Percentiles rank a stretch among this genome's conserved stretches.
These are phyloP conservation scores for Coturnix japonica DNA, from an alignment of 2,113 vertebrate genomes.

Conservation along the genomic window DNA sequence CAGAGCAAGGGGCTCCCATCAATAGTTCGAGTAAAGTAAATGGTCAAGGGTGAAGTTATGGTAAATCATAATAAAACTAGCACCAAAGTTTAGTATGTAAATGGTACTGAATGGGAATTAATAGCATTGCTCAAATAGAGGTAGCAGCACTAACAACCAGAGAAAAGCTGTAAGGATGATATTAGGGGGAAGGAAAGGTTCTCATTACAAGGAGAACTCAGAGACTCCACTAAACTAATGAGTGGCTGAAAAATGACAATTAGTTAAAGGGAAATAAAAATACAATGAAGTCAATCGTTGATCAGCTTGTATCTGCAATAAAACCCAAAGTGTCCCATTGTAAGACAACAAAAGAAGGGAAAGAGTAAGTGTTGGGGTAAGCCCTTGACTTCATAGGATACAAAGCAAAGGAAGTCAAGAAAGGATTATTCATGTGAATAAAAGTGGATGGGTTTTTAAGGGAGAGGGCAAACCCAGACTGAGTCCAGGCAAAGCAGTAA, in stretches of 20 bases:
- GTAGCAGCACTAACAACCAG: background rate
- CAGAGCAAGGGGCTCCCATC: rapidly evolving
- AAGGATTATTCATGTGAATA: background rate
- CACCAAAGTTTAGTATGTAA: background rate
- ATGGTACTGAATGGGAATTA: background rate
- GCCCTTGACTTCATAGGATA: background rate
- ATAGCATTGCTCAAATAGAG: background rate
- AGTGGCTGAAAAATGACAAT: background rate
- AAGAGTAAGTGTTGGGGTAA: background rate
- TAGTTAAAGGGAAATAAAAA: background rate
- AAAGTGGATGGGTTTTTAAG: background rate
- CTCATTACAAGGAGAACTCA: background rate
- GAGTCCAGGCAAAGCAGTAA: background rate
- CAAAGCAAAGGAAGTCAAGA: background rate
- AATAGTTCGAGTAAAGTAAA: background rate
- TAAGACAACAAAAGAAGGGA: background rate
- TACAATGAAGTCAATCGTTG: background rate
- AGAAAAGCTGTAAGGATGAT: background rate
- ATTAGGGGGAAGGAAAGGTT: background rate
- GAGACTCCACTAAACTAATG: background rate
- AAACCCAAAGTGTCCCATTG: background rate
- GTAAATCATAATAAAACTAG: background rate
- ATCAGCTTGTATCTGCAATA: background rate
- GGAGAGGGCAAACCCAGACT: background rate
- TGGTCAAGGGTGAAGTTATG: background rate